Base-by-base conservation (phyloP, 2,113 vertebrate genomes). In the Coreoperca whiteheadi region DNA sequence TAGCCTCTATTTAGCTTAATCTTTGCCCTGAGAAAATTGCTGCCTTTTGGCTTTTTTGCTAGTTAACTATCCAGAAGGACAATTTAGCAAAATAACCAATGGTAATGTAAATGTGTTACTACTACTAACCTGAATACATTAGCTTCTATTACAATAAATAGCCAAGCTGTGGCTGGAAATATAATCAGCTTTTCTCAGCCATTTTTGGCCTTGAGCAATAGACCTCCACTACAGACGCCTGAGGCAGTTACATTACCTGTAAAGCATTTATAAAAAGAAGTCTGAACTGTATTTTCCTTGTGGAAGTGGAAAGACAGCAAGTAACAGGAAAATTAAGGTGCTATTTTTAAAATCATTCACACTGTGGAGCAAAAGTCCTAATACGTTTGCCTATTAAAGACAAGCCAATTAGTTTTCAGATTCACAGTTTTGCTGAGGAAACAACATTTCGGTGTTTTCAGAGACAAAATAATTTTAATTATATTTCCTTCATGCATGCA, bases 41-140 rank as follows among this genome's bases (percentile, higher is more conserved):
- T 56, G 12, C 30, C 25, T 37, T 37, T 37, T 43, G 69, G 56
- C 25, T 25, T 69, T 11, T 64, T 39, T 64, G 16, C 32, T 37
- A 18, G n/a, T 59, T 34, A 74, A 82, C 30, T 74, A 53, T 34
- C 77, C 64, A 71, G 53, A 28, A 74, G 74, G 70, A 20, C 23
- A 59, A 57, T 74, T 70, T 70, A 77, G 53, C n/a, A 57, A 77
- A 80, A 64, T 63, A 78, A 59, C 69, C 61, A 83, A 10, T 60
- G 43, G 7, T 39, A 54, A 53, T 65, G 12, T 32, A 71, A 67
- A 67, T 30, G 61, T 39, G 34, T 25, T 51, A 66, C 21, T 46
- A 51, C 30, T n/a, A 18, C 65, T 78, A 34, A 75, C 34, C 34
- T 63, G 56, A 70, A 67, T 79, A 54, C 28, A 77, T 72, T 69